A percentile compares a stretch with the other conserved stretches of the same genome.
These are phyloP conservation scores for Pemphredon lugubris DNA, from an alignment of 2,888 invertebrate species.

Conservation along the genomic window DNA sequence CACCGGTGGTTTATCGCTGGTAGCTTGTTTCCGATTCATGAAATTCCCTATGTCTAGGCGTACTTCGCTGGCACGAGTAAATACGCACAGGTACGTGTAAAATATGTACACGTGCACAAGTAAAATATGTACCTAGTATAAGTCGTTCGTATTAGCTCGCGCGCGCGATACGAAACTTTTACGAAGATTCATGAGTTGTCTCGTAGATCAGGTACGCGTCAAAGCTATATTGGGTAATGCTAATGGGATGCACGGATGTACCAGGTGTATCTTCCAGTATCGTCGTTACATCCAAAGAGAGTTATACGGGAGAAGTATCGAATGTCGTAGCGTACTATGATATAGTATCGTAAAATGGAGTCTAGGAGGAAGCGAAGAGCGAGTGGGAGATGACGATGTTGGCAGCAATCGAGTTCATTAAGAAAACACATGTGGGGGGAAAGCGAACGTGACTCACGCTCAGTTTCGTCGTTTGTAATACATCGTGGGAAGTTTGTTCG, in stretches of 20 bases:
- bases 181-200: conserved; percentile 1
- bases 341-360: conserved; percentile 9
- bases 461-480: too few species aligned
- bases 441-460: conserved; percentile 39
- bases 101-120: too few species aligned
- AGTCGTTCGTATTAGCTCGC: background rate
- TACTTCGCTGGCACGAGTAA: background rate
- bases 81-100: too few species aligned
- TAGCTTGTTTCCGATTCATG: background rate
- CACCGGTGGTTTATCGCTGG: background rate
- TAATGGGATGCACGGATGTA: background rate
- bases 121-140: background rate
- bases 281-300: too few species aligned
- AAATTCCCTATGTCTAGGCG: background rate
- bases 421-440: conserved; percentile 39
- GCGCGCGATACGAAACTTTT: background rate
- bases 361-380: conserved; percentile 34
- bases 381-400: conserved; percentile 59
- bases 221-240: background rate
- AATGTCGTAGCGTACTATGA: background rate
- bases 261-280: background rate
- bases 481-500: too few species aligned
- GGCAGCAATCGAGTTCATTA: conserved; percentile 62
- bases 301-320: background rate
- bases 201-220: background rate